Percentiles rank a stretch among this genome's conserved stretches.
These are phyloP conservation scores for Tiphia femorata DNA, from an alignment of 2,888 invertebrate species.

Conservation along the genomic window DNA sequence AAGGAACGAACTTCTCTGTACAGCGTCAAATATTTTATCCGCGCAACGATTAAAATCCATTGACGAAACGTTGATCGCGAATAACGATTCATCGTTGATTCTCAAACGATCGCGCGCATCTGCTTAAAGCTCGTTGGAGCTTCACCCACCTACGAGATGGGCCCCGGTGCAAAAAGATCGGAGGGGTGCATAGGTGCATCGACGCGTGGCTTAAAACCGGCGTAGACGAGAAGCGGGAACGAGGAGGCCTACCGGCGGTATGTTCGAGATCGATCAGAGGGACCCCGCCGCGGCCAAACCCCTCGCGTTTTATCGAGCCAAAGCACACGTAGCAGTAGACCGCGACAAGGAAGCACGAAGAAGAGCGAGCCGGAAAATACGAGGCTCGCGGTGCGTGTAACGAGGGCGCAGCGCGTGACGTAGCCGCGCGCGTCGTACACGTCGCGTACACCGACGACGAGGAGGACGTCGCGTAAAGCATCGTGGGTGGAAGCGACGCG, in stretches of 20 bases:
- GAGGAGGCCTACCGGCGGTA: slow-evolving; percentile 15
- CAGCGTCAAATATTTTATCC: background rate
- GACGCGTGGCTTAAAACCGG: too few relatives aligned
- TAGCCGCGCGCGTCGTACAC: background rate
- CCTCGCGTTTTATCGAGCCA: slow-evolving; percentile 45
- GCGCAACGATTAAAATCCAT: background rate
- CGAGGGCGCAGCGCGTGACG: background rate
- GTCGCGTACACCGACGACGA: too few relatives aligned
- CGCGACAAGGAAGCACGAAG: slow-evolving; percentile 16
- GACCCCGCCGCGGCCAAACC: slow-evolving; percentile 39
- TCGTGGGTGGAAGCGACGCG: too few relatives aligned
- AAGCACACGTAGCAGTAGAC: slow-evolving; percentile 23
- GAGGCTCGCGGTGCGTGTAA: background rate
- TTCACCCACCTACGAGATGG: background rate
- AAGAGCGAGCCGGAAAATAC: slow-evolving; percentile 13
- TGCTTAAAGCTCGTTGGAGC: too few relatives aligned
- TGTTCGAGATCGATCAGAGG: slow-evolving; percentile 38
- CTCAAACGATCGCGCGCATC: background rate
- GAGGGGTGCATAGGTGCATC: too few relatives aligned
- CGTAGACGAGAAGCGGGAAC: slow-evolving; percentile 10
- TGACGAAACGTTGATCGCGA: background rate
- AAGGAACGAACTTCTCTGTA: background rate
- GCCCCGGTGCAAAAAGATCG: background rate
- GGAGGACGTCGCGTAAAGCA: background rate
- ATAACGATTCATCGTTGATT: background rate